Percentiles rank a stretch among this genome's conserved stretches.
Conservation (phyloP, 2,797 vertebrate species). For the Steatocranus sp. region DNA sequence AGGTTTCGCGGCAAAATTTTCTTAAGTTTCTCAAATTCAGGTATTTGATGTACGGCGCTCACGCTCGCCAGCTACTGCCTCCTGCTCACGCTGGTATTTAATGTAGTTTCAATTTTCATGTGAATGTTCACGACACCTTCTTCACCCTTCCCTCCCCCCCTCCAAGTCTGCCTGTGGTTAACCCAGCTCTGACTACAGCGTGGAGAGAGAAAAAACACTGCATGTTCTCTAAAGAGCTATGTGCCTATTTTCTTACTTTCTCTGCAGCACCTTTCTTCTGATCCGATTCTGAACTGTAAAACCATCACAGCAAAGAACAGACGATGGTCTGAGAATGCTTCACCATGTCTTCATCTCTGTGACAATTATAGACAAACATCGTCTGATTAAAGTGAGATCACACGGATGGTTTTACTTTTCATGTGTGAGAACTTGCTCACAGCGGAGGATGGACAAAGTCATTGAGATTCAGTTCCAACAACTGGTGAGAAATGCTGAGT, state of each 20-base stretch:
- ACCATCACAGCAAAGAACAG: not conserved
- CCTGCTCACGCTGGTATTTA: not conserved
- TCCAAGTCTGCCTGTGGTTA: slow-evolving; percentile 47
- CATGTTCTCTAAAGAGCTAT: not conserved
- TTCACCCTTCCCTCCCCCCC: not conserved
- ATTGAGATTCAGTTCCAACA: not conserved
- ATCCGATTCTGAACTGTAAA: not conserved
- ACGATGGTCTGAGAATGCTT: not conserved
- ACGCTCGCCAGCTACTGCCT: not conserved
- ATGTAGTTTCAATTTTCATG: slow-evolving; percentile 25
- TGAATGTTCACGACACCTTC: not conserved
- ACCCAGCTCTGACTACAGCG: not conserved
- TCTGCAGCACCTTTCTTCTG: not conserved
- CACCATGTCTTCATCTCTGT: not conserved
- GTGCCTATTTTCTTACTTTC: not conserved
- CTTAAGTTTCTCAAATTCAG: not conserved
- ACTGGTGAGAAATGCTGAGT: not conserved
- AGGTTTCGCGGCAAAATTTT: not conserved
- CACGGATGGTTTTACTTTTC: not conserved
- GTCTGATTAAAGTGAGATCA: not conserved
- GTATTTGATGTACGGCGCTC: not conserved
- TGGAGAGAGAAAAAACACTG: not conserved
- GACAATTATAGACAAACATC: not conserved
- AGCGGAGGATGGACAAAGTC: not conserved
- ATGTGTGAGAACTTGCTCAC: not conserved